Base-by-base conservation (phyloP, 2,113 vertebrate species). In the Mesitornis unicolor region DNA sequence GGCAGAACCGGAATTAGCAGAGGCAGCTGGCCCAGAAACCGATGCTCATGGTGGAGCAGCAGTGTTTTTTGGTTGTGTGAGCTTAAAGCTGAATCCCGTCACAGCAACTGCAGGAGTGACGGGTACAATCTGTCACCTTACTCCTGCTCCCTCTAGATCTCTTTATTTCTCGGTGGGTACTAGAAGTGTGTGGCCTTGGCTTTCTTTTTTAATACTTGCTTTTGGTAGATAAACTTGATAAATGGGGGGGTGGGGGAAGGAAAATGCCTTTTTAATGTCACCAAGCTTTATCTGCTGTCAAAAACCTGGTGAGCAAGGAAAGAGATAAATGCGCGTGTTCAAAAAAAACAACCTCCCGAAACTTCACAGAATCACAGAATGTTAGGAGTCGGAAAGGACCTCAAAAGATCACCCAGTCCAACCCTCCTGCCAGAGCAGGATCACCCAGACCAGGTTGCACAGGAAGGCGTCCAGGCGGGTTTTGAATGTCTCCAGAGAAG, bases 131-230 rank as follows among this genome's bases (percentile, higher is more conserved):
- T 45, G 19, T 45, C 28, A 6, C 36, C 36, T 50, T 60, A 35
- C 53, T 54, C 15, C 70, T n/a, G 35, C 31, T 35, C 38, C 54
- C 16, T 87, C 75, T 36, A n/a, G 26, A 3, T 38, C 56, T 71
- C 26, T 53, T 24, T 20, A 4, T 60, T 25, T 67, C 57, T 74
- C 54, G 21, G 48, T 28, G 47, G 50, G 42, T 57, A 40, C 56
- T 60, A 35, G 45, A 64, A 71, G 35, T 28, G 35, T 21, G 51
- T 7, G 13, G 74, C 64, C 56, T 96, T 87, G 19, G 59, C 35
- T 87, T 95, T 89, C 78, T 90, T 90, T 63, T 90, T 63, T 48
- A 65, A 53, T 61, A 29, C 61, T 65, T 84, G 54, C 9, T 94
- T 89, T 68, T 87, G 28, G 60, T 64, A 43, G 76, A 26, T 68